These are phyloP conservation scores for Drosophila vallismaia DNA, from an alignment of 2,888 invertebrate genomes.

Conservation along the genomic window DNA sequence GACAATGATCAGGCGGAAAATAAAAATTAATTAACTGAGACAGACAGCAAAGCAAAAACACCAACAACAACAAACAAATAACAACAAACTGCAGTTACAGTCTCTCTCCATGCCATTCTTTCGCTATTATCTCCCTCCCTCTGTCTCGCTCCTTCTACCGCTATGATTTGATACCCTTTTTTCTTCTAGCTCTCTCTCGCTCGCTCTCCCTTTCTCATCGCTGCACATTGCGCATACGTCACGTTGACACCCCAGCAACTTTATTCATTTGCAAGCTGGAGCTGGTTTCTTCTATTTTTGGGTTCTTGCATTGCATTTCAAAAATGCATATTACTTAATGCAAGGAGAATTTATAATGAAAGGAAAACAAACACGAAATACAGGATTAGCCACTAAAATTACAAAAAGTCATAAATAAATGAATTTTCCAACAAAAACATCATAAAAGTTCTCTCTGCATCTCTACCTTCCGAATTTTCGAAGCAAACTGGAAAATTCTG, in stretches of 20 bases:
- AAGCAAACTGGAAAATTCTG: neutral
- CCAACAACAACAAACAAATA: neutral
- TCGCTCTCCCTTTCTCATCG: neutral
- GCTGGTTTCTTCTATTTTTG: constrained; percentile 1
- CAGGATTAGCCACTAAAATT: neutral
- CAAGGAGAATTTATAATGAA: constrained; percentile 1
- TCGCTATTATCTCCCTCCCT: neutral
- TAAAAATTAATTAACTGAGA: constrained; percentile 42
- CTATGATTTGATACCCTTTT: neutral
- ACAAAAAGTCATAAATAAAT: neutral
- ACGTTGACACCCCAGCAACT: constrained; percentile 24
- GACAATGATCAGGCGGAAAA: constrained; percentile 57
- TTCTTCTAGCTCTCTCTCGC: neutral
- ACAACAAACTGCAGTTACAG: constrained; percentile 8
- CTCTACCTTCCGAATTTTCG: neutral
- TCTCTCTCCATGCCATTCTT: constrained; percentile 2
- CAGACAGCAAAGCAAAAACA: constrained; percentile 7
- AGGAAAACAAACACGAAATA: neutral
- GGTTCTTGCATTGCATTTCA: neutral
- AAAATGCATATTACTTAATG: constrained; percentile 1
- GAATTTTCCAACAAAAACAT: neutral
- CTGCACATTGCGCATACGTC: constrained; percentile 47
- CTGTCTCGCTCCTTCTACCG: neutral
- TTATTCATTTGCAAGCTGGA: constrained; percentile 1
- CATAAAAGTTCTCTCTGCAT: neutral